These are phyloP conservation scores for Notodonta ziczac DNA, from an alignment of 2,888 invertebrate species.

Conservation along the genomic window DNA sequence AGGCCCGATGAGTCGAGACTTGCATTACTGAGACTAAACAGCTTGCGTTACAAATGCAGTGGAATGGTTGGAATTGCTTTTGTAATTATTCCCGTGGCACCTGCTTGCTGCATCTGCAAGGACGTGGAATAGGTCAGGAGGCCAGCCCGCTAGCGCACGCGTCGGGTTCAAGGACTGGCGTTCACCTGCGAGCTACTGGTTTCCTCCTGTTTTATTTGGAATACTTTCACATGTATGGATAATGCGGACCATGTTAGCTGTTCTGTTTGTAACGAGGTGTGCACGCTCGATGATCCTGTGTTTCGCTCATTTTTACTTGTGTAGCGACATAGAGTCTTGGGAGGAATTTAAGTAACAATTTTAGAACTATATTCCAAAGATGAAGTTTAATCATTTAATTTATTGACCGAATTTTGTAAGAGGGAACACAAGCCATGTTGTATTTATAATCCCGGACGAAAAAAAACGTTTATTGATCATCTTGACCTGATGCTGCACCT, in stretches of 20 bases:
- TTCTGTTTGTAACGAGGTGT: neutral
- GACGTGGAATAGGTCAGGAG: conserved; percentile 78
- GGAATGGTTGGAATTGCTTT: conserved; percentile 24
- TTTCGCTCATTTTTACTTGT: neutral
- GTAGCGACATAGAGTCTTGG: too few species aligned
- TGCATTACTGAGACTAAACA: conserved; percentile 10
- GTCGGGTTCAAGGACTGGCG: conserved; percentile 61
- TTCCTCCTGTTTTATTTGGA: conserved; percentile 30
- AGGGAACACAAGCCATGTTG: too few species aligned
- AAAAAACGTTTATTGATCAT: too few species aligned
- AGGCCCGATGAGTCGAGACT: neutral
- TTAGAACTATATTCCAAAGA: too few species aligned
- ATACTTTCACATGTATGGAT: conserved; percentile 9
- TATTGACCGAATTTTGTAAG: too few species aligned
- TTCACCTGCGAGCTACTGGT: conserved; percentile 57
- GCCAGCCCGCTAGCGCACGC: conserved; percentile 68
- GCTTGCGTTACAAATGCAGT: conserved; percentile 9
- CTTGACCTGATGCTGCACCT: too few species aligned
- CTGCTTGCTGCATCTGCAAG: conserved; percentile 61
- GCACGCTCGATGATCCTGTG: neutral
- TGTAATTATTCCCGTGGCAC: conserved; percentile 40
- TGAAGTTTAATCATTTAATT: too few species aligned
- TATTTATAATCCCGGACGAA: too few species aligned
- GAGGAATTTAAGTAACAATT: too few species aligned
- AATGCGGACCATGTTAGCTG: conserved; percentile 4